Base-by-base conservation (phyloP, 2,113 vertebrate genomes). In the Aegithalos caudatus region DNA sequence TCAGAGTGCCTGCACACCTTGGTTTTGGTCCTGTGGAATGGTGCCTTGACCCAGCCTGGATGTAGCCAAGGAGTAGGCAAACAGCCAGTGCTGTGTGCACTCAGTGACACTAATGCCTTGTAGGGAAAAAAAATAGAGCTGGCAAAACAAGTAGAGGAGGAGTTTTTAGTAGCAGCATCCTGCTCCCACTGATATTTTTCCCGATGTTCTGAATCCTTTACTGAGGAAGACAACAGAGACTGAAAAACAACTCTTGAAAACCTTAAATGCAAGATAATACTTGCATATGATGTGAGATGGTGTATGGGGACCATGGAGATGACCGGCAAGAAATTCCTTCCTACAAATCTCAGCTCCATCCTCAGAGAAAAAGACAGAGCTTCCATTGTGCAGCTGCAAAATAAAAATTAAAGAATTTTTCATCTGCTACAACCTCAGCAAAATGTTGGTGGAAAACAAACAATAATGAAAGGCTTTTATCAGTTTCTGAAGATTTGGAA, bases 101-200 rank as follows among this genome's bases (percentile, higher is more conserved):
- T 12, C 20, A 19, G 24, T 24, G 33, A 9, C 17, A 61, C 6
- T 69, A 2, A 2, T 16, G 31, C 11, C 44, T 71, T 0, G 0
- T 2, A n/a, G 4, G 23, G 42, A 77, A 74, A 11, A 9, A 87
- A 81, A 79, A 16, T 0, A 71, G 11, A 78, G 24, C 29, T 74
- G 16, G 19, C 10, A 84, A 78, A 86, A 5, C 6, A 73, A 64
- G 53, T 4, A n/a, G 3, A 54, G 4, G 1, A 38, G 15, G 2
- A 35, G 1, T 40, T 76, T 82, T 67, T 24, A 82, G 33, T 29
- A 12, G 3, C 23, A 85, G 14, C 6, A n/a, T 44, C 22, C 33
- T 64, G 9, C 27, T 94, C 21, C 16, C 31, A 31, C 19, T 11
- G 21, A 10, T n/a, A 31, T 51, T 61, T 53, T 64, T 77, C 27